A percentile compares a stretch with the other conserved stretches of the same genome.
These are phyloP conservation scores for Syngnathus rostellatus DNA, from an alignment of 2,797 vertebrate species.

Conservation along the genomic window DNA sequence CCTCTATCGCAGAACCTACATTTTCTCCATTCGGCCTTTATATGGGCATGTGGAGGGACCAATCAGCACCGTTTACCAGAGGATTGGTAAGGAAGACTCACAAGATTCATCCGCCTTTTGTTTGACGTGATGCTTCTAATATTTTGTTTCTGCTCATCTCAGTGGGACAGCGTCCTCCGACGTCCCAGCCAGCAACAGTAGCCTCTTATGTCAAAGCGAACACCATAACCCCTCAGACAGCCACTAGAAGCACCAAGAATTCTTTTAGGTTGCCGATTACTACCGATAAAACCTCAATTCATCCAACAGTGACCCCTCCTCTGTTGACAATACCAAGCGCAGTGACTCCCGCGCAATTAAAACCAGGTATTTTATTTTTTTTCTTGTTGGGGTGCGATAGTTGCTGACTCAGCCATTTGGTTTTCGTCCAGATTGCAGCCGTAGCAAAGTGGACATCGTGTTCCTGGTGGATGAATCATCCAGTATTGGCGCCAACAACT, in stretches of 20 bases:
- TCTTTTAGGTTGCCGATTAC: constrained; percentile 21
- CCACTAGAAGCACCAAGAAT: constrained; percentile 29
- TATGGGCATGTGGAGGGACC: constrained; percentile 76
- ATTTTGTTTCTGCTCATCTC: constrained; percentile 21
- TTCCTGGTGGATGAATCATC: constrained; percentile 91
- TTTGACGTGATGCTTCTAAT: neutral
- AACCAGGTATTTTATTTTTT: constrained; percentile 33
- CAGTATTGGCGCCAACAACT: constrained; percentile 81
- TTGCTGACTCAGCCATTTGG: neutral
- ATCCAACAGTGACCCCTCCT: constrained; percentile 19
- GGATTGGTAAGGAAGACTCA: constrained; percentile 62
- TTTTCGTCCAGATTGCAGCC: constrained; percentile 71
- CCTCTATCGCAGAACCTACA: constrained; percentile 67
- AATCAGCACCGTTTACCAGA: constrained; percentile 61
- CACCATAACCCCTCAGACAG: constrained; percentile 1
- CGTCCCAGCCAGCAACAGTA: constrained; percentile 19
- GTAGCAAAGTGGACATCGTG: constrained; percentile 76
- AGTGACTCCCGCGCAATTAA: constrained; percentile 29
- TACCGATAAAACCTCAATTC: constrained; percentile 33
- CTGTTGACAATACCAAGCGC: constrained; percentile 18
- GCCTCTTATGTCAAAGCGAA: constrained; percentile 18
- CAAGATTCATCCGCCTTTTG: neutral
- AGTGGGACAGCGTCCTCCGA: constrained; percentile 54
- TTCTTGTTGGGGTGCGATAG: neutral
- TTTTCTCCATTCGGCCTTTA: constrained; percentile 75